Evolutionary conservation across 1,140 invertebrate genomes (phyloP).

Genomic region (Tetramorium simillimum): DNA sequence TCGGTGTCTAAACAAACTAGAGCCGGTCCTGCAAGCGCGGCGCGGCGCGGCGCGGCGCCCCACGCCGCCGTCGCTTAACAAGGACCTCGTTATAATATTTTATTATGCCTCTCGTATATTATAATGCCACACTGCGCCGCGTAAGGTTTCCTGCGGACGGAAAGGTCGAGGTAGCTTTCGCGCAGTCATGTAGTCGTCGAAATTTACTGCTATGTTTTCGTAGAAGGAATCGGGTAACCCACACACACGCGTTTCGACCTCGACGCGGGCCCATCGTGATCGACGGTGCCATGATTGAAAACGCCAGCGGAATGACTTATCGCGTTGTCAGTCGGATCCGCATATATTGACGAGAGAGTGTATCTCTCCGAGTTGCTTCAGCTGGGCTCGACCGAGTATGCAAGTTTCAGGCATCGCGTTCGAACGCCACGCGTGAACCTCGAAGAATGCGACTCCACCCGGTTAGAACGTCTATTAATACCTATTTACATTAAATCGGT

Average conservation of each 20-base stretch:
- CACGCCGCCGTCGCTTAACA: slow-evolving; percentile 80
- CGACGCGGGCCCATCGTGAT: slow-evolving; percentile 3
- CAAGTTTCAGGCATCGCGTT: slow-evolving; percentile 23
- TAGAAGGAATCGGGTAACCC: slow-evolving; percentile 18
- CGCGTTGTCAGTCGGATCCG: slow-evolving; percentile 40
- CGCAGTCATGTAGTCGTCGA: slow-evolving; percentile 51
- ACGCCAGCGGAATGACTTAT: slow-evolving; percentile 46
- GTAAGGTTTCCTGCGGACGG: slow-evolving; percentile 36
- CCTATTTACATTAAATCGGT: slow-evolving; percentile 57
- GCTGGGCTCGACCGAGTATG: neutral
- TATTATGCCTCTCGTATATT: slow-evolving; percentile 71
- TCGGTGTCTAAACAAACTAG: slow-evolving; percentile 85
- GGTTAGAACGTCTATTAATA: slow-evolving; percentile 59
- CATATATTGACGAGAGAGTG: slow-evolving; percentile 22
- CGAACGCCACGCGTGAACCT: slow-evolving; percentile 13
- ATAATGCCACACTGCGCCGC: slow-evolving; percentile 15
- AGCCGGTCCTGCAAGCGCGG: slow-evolving; percentile 69
- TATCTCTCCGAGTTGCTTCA: neutral
- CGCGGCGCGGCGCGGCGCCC: slow-evolving; percentile 42
- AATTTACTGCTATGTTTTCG: slow-evolving; percentile 53
- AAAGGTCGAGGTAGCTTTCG: slow-evolving; percentile 39
- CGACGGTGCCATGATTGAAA: slow-evolving; percentile 46
- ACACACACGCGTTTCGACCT: neutral
- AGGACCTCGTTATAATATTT: slow-evolving; percentile 85
- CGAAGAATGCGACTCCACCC: slow-evolving; percentile 51